Percentiles rank a stretch among this genome's conserved stretches.
phyloP scores from a whole-genome alignment of 2,113 vertebrate species.

The Neoarius graeffei region DNA sequence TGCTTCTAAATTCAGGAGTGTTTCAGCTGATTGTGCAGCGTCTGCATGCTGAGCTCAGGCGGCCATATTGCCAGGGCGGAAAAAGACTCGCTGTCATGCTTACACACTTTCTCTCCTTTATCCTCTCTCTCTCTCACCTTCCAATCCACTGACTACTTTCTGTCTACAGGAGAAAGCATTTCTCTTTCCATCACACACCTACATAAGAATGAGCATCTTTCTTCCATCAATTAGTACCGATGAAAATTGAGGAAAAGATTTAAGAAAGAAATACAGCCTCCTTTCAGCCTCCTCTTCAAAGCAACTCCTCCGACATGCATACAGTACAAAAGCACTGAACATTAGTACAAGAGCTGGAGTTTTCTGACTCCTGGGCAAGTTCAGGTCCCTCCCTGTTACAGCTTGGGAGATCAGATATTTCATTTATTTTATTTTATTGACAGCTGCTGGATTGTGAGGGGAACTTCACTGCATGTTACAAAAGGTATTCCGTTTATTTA shows the following conservation, averaged over 20 bases:
- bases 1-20: neutral
- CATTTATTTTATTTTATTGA: neutral
- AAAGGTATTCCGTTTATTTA: neutral
- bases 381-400: neutral
- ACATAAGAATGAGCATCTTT: neutral
- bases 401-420: neutral
- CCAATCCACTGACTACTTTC: neutral
- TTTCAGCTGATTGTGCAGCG: constrained; percentile 33
- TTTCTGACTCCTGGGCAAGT: neutral
- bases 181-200: neutral
- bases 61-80: constrained; percentile 16
- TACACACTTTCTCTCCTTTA: neutral
- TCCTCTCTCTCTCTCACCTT: neutral
- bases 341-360: neutral
- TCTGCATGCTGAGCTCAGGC: constrained; percentile 21
- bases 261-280: neutral
- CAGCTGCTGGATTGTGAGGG: neutral
- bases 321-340: neutral
- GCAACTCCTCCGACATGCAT: neutral
- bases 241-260: neutral
- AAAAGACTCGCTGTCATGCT: neutral
- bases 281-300: neutral
- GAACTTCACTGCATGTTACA: neutral
- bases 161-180: neutral
- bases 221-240: neutral